phyloP scores from a whole-genome alignment of 2,113 vertebrate genomes.

The Semnornis frantzii region DNA sequence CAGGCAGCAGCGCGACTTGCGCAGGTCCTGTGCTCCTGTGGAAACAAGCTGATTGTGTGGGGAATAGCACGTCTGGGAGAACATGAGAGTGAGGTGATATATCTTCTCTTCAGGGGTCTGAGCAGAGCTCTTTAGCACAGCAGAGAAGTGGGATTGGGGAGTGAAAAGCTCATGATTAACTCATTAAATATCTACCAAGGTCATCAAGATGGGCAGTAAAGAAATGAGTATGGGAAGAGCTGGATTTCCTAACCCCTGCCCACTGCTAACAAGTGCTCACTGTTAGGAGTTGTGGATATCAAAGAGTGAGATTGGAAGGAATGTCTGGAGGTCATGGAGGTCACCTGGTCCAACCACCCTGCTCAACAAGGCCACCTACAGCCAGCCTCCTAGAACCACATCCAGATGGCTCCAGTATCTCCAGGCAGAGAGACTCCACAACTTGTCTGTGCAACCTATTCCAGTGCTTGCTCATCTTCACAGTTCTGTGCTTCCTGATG shows the following conservation, averaged over 20 bases:
- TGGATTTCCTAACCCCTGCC: neutral
- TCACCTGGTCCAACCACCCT: neutral
- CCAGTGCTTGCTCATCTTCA: neutral
- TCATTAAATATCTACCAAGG: neutral
- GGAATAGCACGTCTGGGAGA: neutral
- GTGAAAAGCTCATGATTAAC: neutral
- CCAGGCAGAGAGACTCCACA: neutral
- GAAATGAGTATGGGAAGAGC: neutral
- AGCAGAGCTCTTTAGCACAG: neutral
- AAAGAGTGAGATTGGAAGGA: neutral
- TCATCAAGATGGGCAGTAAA: neutral
- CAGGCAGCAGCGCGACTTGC: neutral
- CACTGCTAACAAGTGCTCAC: neutral
- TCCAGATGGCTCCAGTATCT: neutral
- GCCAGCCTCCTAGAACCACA: neutral
- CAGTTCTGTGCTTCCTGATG: accelerated
- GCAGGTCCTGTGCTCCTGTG: neutral
- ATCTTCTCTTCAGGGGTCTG: neutral
- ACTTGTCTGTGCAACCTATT: neutral
- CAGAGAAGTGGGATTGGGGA: neutral
- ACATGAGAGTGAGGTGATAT: neutral
- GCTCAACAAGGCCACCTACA: neutral
- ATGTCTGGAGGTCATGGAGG: neutral
- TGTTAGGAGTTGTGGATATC: neutral
- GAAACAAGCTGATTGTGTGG: neutral